These are phyloP conservation scores for Tenualosa thibaudeaui DNA, from an alignment of 2,797 vertebrate genomes.

Conservation along the genomic window DNA sequence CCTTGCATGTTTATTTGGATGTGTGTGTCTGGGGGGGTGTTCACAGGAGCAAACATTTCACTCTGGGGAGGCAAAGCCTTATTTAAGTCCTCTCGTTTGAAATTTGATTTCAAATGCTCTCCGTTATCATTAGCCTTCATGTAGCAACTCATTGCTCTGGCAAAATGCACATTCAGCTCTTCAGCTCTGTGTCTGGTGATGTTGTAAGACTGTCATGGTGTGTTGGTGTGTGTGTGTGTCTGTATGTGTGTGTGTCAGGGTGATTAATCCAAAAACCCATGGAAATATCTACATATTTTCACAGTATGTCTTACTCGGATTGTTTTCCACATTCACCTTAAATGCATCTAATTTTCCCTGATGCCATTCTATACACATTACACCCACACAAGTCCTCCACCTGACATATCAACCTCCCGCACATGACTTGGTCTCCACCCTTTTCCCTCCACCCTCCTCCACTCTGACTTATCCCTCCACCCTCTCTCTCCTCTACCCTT, in stretches of 20 bases:
- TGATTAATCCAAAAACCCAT: not conserved
- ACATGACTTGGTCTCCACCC: not conserved
- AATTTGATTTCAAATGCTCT: conserved; percentile 9
- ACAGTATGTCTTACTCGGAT: not conserved
- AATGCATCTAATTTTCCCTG: not conserved
- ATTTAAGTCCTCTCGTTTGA: conserved; percentile 26
- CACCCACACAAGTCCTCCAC: not conserved
- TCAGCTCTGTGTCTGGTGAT: not conserved
- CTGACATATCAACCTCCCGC: not conserved
- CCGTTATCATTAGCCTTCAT: conserved; percentile 32
- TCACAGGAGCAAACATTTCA: conserved; percentile 29
- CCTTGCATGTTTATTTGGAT: conserved; percentile 5
- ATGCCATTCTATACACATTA: not conserved
- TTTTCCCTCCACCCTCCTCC: not conserved
- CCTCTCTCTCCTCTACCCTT: not conserved
- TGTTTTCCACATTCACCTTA: not conserved
- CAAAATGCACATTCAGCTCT: conserved; percentile 29
- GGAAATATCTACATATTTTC: not conserved
- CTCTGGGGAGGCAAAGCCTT: not conserved
- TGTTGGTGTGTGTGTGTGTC: not conserved
- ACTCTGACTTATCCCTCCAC: not conserved
- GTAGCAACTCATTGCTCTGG: conserved; percentile 12
- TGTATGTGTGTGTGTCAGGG: not conserved
- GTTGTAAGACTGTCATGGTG: not conserved
- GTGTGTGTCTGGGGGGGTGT: not conserved